Conservation (phyloP, 2,113 vertebrate species). For the Casuarius casuarius region DNA sequence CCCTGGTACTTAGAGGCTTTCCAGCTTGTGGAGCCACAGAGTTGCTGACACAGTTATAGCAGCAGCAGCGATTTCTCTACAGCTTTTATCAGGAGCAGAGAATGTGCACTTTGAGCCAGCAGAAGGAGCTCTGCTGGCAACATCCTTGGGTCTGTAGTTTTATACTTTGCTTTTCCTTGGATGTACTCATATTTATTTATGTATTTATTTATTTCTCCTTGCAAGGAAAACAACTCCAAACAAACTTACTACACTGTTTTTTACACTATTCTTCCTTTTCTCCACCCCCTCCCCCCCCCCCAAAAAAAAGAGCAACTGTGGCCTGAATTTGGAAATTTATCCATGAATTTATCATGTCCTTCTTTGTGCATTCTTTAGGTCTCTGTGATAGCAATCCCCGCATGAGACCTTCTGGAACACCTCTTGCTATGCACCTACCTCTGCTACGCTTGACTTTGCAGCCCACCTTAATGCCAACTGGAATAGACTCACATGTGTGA, state of each 20-base stretch:
- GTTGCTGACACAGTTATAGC: too few relatives aligned
- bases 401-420: background rate
- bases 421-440: background rate
- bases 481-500: background rate
- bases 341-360: background rate
- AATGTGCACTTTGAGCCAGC: rapidly evolving
- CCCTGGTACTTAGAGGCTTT: rapidly evolving
- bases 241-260: background rate
- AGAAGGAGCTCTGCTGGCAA: background rate
- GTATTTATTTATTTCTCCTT: background rate
- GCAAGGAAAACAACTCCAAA: background rate
- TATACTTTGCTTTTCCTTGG: rapidly evolving
- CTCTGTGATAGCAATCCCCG: background rate
- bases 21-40: background rate
- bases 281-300: too few relatives aligned
- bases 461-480: background rate
- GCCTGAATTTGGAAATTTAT: background rate
- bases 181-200: too few relatives aligned
- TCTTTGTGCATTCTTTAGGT: background rate
- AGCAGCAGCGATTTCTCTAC: background rate
- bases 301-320: background rate
- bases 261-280: background rate
- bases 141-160: background rate
- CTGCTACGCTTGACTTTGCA: background rate
- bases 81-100: background rate